These are phyloP conservation scores for Plebejus anna DNA, from an alignment of 2,888 invertebrate species.

Conservation along the genomic window DNA sequence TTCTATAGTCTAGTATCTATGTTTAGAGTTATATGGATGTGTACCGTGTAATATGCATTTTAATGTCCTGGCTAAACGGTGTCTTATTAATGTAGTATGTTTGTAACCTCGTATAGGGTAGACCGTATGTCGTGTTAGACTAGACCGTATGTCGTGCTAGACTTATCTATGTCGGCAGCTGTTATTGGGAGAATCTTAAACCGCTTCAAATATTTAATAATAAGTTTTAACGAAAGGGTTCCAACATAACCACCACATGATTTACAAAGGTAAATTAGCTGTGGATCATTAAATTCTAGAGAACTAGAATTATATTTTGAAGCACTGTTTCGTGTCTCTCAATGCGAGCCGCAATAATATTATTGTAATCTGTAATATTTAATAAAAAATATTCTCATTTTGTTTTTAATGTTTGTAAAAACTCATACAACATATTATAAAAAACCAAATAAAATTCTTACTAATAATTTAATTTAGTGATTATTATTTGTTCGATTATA, in stretches of 20 bases:
- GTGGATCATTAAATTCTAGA: background rate
- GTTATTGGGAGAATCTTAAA: constrained; percentile 34
- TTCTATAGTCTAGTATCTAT: constrained; percentile 45
- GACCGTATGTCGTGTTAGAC: constrained; percentile 21
- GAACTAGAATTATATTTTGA: background rate
- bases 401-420: constrained; percentile 16
- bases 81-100: constrained; percentile 52
- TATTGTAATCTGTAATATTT: constrained; percentile 17
- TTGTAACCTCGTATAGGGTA: constrained; percentile 23
- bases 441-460: constrained; percentile 42
- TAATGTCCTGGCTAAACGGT: constrained; percentile 46
- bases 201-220: background rate
- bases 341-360: background rate
- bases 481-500: constrained; percentile 40
- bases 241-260: background rate
- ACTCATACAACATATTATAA: constrained; percentile 22
- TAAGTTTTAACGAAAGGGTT: background rate
- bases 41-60: constrained; percentile 30
- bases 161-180: background rate
- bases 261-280: background rate
- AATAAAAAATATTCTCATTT: constrained; percentile 20
- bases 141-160: constrained; percentile 18
- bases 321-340: background rate
- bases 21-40: constrained; percentile 45
- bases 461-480: constrained; percentile 36